Evolutionary conservation across 2,888 invertebrate species (phyloP).

Genomic region (Digitonthophagus gazella): DNA sequence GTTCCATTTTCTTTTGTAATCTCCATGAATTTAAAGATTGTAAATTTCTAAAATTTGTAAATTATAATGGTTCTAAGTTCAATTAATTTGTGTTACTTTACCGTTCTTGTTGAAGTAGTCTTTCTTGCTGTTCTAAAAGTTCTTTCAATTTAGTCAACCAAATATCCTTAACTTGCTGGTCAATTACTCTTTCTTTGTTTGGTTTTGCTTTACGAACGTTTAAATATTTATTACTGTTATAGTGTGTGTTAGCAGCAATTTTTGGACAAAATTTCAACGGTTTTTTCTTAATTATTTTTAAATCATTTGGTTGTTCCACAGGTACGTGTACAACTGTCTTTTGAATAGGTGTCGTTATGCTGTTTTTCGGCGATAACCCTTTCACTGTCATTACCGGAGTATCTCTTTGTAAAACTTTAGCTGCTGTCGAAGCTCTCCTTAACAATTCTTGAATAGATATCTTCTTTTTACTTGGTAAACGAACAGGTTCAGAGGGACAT

Average conservation of each 20-base stretch:
- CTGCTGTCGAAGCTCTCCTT: constrained; percentile 21
- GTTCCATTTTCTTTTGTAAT: constrained; percentile 26
- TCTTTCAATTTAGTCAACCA: constrained; percentile 59
- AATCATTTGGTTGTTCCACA: constrained; percentile 33
- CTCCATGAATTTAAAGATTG: constrained; percentile 27
- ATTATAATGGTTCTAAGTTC: not conserved
- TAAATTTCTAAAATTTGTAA: constrained; percentile 22
- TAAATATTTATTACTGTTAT: constrained; percentile 53
- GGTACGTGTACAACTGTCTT: not conserved
- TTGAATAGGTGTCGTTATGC: not conserved
- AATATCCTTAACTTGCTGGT: constrained; percentile 52
- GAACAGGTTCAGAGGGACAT: not conserved
- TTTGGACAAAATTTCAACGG: constrained; percentile 40
- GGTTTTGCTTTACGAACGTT: constrained; percentile 40
- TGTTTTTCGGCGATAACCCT: constrained; percentile 16
- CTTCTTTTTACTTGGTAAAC: constrained; percentile 17
- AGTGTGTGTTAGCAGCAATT: constrained; percentile 48
- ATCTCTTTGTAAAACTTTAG: constrained; percentile 14
- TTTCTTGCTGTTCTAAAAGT: constrained; percentile 56
- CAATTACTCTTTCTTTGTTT: constrained; percentile 47
- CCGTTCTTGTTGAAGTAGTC: constrained; percentile 62
- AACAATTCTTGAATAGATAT: constrained; percentile 27
- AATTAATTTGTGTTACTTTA: constrained; percentile 43
- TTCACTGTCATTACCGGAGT: constrained; percentile 22
- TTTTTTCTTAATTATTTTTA: constrained; percentile 36